Percentiles rank a stretch among this genome's conserved stretches.
Conservation (phyloP, 1,140 invertebrate species). For the Brachystomella parvula region DNA sequence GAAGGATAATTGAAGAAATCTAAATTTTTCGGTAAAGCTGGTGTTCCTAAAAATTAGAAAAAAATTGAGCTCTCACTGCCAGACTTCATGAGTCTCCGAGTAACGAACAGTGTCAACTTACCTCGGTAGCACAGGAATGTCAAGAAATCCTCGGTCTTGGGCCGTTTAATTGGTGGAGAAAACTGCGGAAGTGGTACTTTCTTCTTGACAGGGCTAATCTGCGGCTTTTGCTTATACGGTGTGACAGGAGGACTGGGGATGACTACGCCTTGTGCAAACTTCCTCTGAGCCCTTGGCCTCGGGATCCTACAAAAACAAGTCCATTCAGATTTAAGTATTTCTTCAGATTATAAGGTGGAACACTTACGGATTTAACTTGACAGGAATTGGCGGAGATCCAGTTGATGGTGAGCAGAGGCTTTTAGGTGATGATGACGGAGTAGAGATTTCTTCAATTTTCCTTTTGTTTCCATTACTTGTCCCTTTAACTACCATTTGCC, state of each 20-base stretch:
- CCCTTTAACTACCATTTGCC: neutral
- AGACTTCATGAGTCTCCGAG: constrained; percentile 1
- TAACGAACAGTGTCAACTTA: constrained; percentile 39
- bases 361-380: neutral
- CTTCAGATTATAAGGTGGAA: neutral
- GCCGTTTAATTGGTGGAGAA: constrained; percentile 56
- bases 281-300: constrained; percentile 72
- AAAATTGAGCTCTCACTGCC: constrained; percentile 3
- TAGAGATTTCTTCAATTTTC: neutral
- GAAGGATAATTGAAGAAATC: constrained; percentile 61
- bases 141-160: constrained; percentile 82
- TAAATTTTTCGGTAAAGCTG: constrained; percentile 60
- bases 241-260: constrained; percentile 50
- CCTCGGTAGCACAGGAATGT: constrained; percentile 82
- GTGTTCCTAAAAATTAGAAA: constrained; percentile 50
- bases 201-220: constrained; percentile 39
- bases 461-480: neutral
- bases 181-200: constrained; percentile 45
- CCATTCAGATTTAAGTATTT: neutral
- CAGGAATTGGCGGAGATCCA: neutral
- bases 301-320: constrained; percentile 1
- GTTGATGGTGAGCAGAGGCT: neutral
- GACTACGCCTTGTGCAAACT: constrained; percentile 73
- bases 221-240: constrained; percentile 43
- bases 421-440: neutral